A percentile compares a stretch with the other conserved stretches of the same genome.
Conservation (phyloP, 2,797 vertebrate species). For the Anabacerthia variegaticeps region DNA sequence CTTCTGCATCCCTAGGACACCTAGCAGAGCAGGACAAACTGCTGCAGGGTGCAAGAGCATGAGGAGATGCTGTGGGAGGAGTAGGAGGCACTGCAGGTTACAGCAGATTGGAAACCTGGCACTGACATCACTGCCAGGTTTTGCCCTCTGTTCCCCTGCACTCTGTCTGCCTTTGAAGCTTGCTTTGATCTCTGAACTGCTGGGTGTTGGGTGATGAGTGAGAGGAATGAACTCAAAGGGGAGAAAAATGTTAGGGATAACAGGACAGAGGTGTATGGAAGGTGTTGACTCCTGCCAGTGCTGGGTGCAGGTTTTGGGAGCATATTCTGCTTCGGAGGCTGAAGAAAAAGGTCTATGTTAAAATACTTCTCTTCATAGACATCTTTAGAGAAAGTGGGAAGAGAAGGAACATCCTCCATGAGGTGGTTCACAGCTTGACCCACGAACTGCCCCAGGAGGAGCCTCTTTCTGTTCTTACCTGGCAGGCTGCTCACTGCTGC, state of each 20-base stretch:
- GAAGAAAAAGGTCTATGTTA: neutral
- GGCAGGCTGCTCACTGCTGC: neutral
- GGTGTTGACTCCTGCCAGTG: neutral
- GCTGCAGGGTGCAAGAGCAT: neutral
- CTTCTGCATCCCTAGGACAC: neutral
- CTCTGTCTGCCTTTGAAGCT: neutral
- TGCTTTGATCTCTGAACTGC: neutral
- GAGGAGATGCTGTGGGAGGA: neutral
- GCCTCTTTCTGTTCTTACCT: neutral
- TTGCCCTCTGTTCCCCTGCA: neutral
- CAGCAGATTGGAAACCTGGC: neutral
- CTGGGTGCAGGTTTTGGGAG: neutral
- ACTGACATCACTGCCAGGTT: rapidly evolving
- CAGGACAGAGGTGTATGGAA: neutral
- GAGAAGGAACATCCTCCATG: neutral
- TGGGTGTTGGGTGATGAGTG: neutral
- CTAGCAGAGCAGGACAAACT: neutral
- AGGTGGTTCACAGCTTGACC: neutral
- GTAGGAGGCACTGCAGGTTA: neutral
- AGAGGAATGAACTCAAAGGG: neutral
- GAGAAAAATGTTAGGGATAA: neutral
- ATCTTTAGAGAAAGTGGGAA: neutral
- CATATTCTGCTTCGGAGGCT: rapidly evolving
- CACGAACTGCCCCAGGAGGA: rapidly evolving
- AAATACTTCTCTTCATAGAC: neutral